Conservation (phyloP, 2,113 vertebrate genomes). For the Mola mola region DNA sequence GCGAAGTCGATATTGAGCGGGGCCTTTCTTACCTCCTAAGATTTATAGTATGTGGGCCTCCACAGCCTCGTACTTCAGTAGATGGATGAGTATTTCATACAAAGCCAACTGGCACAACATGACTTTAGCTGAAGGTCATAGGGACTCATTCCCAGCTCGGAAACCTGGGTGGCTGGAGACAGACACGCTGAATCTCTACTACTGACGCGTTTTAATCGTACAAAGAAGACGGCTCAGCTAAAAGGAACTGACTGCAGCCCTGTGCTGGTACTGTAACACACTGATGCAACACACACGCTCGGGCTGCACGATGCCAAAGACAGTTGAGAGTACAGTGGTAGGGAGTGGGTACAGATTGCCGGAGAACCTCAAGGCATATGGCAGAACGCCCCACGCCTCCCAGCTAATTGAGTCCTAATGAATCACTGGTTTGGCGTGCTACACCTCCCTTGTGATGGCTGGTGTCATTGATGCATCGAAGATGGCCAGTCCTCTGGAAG, state of each 20-base stretch:
- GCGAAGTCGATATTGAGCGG: slow-evolving; percentile 64
- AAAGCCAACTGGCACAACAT: slow-evolving; percentile 71
- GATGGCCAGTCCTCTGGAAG: slow-evolving; percentile 59
- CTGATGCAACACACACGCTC: slow-evolving; percentile 37
- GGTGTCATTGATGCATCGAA: slow-evolving; percentile 75
- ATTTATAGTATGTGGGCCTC: slow-evolving; percentile 73
- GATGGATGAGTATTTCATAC: slow-evolving; percentile 73
- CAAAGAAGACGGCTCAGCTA: slow-evolving; percentile 27
- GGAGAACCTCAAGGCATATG: slow-evolving; percentile 73
- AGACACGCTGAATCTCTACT: slow-evolving; percentile 43
- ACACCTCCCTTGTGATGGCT: slow-evolving; percentile 69
- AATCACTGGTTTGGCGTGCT: slow-evolving; percentile 76
- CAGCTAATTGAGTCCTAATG: slow-evolving; percentile 80
- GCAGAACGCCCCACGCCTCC: slow-evolving; percentile 69
- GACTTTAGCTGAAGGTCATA: slow-evolving; percentile 78
- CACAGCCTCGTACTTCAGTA: slow-evolving; percentile 62
- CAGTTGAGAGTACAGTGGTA: slow-evolving; percentile 50
- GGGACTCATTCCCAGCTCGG: slow-evolving; percentile 66
- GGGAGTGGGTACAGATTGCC: slow-evolving; percentile 66
- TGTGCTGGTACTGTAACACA: slow-evolving; percentile 23
- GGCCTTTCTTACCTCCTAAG: slow-evolving; percentile 60
- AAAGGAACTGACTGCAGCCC: slow-evolving; percentile 29
- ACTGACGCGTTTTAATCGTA: slow-evolving; percentile 42
- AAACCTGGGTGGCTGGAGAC: slow-evolving; percentile 52
- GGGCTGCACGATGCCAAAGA: slow-evolving; percentile 35